A percentile compares a stretch with the other conserved stretches of the same genome.
phyloP scores from a whole-genome alignment of 2,797 vertebrate species.

The Oophaga sylvatica region DNA sequence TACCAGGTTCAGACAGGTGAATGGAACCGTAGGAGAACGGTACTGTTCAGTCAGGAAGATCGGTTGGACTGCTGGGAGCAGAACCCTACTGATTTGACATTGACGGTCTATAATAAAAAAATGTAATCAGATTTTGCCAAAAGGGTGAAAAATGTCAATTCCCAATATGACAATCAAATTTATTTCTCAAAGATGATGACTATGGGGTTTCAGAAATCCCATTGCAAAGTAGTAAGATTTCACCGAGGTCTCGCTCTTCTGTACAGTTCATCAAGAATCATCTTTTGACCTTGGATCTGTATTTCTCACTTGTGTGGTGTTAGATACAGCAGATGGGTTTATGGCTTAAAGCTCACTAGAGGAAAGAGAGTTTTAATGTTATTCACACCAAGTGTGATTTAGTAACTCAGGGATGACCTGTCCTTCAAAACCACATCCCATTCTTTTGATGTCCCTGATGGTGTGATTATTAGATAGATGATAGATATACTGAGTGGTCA shows the following conservation, averaged over 20 bases:
- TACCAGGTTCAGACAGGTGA: too few species aligned
- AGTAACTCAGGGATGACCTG: slow-evolving; percentile 33
- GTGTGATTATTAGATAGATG: neutral
- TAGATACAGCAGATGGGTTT: slow-evolving; percentile 35
- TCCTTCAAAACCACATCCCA: slow-evolving; percentile 9
- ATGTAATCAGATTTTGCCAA: neutral
- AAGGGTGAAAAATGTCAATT: neutral
- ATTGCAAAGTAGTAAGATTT: neutral
- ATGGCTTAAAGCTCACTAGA: slow-evolving; percentile 34
- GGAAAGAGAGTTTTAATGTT: slow-evolving; percentile 27
- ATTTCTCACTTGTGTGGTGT: slow-evolving; percentile 35
- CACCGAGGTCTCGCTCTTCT: neutral
- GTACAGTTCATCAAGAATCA: slow-evolving; percentile 4
- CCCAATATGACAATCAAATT: neutral
- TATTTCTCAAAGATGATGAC: neutral
- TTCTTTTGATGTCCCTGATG: neutral
- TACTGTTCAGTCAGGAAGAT: too few species aligned
- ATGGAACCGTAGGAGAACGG: too few species aligned
- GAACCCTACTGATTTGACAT: too few species aligned
- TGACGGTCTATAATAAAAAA: too few species aligned
- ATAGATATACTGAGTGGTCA: too few species aligned
- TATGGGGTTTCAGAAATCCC: neutral
- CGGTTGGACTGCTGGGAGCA: too few species aligned
- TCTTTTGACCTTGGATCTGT: slow-evolving; percentile 19
- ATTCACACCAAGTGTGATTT: slow-evolving; percentile 29